These are phyloP conservation scores for Leucosticte australis DNA, from an alignment of 2,113 vertebrate genomes.

Conservation along the genomic window DNA sequence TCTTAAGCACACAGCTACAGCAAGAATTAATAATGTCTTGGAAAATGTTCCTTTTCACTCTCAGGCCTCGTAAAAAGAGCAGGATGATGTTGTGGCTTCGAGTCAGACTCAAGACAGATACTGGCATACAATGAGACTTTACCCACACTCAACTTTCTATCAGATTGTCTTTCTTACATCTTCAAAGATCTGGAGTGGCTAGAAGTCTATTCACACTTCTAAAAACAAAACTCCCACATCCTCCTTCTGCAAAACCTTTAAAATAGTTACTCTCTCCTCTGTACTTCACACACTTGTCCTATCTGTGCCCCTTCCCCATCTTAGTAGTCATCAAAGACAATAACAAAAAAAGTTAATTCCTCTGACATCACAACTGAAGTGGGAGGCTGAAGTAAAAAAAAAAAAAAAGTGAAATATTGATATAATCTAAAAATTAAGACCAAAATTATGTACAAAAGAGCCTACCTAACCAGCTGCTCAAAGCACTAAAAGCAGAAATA, in stretches of 20 bases:
- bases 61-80: not conserved
- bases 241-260: not conserved
- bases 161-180: not conserved
- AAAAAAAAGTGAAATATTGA: not conserved
- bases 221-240: slow-evolving; percentile 13
- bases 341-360: not conserved
- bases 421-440: not conserved
- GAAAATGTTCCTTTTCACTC: not conserved
- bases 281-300: not conserved
- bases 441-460: not conserved
- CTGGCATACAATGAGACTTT: not conserved
- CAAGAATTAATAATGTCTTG: not conserved
- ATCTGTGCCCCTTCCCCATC: not conserved
- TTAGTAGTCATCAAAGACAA: not conserved
- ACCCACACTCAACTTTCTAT: not conserved
- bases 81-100: not conserved
- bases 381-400: not conserved
- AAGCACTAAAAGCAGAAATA: not conserved
- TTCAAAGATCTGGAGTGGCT: not conserved
- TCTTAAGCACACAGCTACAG: not conserved
- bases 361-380: not conserved
- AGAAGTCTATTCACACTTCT: not conserved
- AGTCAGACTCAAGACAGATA: not conserved
- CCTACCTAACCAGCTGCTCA: not conserved
- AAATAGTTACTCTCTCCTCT: slow-evolving; percentile 13